These are phyloP conservation scores for Agonum fuliginosum DNA, from an alignment of 2,888 invertebrate species.

Conservation along the genomic window DNA sequence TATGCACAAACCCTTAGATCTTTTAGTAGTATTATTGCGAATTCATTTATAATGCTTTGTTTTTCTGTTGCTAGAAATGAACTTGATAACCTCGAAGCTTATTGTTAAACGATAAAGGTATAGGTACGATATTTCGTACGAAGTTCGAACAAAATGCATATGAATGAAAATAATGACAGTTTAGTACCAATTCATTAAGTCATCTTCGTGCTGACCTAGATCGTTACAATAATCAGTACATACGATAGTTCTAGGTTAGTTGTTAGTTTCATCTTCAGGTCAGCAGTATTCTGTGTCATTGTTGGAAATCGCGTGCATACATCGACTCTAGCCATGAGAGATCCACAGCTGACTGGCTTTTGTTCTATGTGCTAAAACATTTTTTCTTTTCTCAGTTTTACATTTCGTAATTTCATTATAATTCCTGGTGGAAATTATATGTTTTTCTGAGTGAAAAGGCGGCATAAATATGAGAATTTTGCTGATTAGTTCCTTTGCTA, in stretches of 20 bases:
- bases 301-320: slow-evolving; percentile 56
- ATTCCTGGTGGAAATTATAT: slow-evolving; percentile 42
- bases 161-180: slow-evolving; percentile 25
- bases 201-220: slow-evolving; percentile 41
- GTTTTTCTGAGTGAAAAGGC: slow-evolving; percentile 41
- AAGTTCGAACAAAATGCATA: not conserved
- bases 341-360: slow-evolving; percentile 41
- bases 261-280: slow-evolving; percentile 55
- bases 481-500: slow-evolving; percentile 24
- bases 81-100: too few relatives aligned
- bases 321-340: slow-evolving; percentile 52
- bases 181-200: slow-evolving; percentile 28
- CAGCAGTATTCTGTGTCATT: slow-evolving; percentile 53
- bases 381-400: slow-evolving; percentile 32
- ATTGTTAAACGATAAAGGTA: too few relatives aligned
- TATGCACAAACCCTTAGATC: too few relatives aligned
- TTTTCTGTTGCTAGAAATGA: too few relatives aligned
- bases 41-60: too few relatives aligned
- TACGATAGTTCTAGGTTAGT: slow-evolving; percentile 50
- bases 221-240: slow-evolving; percentile 47
- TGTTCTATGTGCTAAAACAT: slow-evolving; percentile 25
- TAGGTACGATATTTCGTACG: too few relatives aligned
- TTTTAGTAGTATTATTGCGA: too few relatives aligned
- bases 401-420: slow-evolving; percentile 45
- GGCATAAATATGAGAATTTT: slow-evolving; percentile 40